phyloP scores from a whole-genome alignment of 2,888 invertebrate genomes.

The Torymus texanus region DNA sequence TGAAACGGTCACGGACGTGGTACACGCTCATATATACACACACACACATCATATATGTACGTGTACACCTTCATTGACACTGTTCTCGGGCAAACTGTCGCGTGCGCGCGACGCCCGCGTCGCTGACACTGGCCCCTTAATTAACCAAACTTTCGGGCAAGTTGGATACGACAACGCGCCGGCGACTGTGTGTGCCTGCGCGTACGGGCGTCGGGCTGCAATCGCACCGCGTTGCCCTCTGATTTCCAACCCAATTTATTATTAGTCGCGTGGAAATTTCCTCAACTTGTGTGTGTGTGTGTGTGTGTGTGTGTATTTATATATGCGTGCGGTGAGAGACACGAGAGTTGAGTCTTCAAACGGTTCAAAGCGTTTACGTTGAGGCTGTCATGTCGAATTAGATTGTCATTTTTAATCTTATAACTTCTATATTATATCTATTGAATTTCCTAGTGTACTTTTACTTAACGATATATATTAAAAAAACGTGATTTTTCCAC shows the following conservation, averaged over 20 bases:
- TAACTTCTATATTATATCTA: too few relatives aligned
- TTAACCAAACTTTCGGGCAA: constrained; percentile 59
- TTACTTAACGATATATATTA: too few relatives aligned
- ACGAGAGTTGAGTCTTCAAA: too few relatives aligned
- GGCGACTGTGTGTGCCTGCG: not conserved
- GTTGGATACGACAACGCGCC: constrained; percentile 38
- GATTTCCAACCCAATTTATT: constrained; percentile 52
- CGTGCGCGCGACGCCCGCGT: not conserved
- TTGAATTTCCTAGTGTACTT: too few relatives aligned
- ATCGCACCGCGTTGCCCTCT: constrained; percentile 1
- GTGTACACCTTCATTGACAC: not conserved
- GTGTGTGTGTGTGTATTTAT: too few relatives aligned
- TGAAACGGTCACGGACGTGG: too few relatives aligned
- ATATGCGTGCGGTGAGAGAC: not conserved
- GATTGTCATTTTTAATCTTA: too few relatives aligned
- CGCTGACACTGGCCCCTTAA: constrained; percentile 57
- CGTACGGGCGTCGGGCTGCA: not conserved
- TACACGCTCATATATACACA: too few relatives aligned
- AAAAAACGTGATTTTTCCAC: too few relatives aligned
- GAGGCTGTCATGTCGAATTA: too few relatives aligned
- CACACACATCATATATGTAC: not conserved
- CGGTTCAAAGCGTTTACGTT: too few relatives aligned
- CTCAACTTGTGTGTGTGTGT: not conserved
- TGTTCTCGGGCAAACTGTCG: too few relatives aligned
- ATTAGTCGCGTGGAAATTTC: constrained; percentile 26